Evolutionary conservation across 1,140 invertebrate species (phyloP), one percentile per base, ranked within the genome.

Genomic region (Phthorimaea operculella): DNA sequence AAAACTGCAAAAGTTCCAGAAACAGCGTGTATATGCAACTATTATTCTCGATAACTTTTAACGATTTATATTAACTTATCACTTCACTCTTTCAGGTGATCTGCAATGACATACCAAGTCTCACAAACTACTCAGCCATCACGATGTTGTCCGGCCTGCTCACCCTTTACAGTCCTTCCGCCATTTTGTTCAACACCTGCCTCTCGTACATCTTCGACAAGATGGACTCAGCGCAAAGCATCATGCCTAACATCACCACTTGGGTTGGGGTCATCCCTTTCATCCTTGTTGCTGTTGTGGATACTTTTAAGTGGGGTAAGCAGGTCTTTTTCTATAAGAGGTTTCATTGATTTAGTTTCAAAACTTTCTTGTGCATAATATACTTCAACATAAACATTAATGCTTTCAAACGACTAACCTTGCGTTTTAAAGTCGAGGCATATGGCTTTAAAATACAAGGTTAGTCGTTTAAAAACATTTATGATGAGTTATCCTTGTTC

Each of bases 121-220:
- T 93, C 16, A 89, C 88, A 50, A 88, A 91, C 69, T 77, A 88
- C 44, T 90, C 92, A 16, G 93, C 93, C 1, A 87, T 95, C 15
- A 82, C 89, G 17, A 90, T 90, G 14, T 82, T 95, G 4, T 87
- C 89, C 33, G 74, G 89, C 28, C 84, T 95, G 0, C 85, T 93
- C 5, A 69, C 94, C 17, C 74, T 94, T 0, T 94, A 93, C 74
- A 92, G 92, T 59, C 91, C 92, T 14, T 87, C 91, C 10, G 91
- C 90, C 44, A 90, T 95, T 14, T 79, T 96, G 51, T 92, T 93
- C 74, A 90, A 90, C 34, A 92, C 93, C 0, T 90, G 90, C 66
- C 78, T 92, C 1, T 93, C 92, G 17, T 96, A 94, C 66, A 87
- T 93, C 15, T 96, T 96, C 72, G 90, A 93, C 66, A 92, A 92